phyloP scores from a whole-genome alignment of 2,113 vertebrate genomes.

The Paramormyrops kingsleyae region DNA sequence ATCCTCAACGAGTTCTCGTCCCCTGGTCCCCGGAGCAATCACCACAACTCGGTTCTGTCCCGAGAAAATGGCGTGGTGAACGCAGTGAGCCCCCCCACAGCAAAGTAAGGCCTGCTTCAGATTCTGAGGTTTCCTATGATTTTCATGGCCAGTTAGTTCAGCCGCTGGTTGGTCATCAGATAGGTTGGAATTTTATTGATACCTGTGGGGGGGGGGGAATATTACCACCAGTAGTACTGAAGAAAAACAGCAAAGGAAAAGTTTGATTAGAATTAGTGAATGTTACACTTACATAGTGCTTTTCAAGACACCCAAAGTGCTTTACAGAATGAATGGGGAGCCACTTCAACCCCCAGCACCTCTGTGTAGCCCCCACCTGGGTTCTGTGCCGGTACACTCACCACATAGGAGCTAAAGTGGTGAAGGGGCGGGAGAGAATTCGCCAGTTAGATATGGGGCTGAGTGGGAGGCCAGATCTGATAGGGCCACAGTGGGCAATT shows the following conservation, averaged over 20 bases:
- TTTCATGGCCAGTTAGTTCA: background rate
- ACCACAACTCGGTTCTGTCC: conserved; percentile 56
- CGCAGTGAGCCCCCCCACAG: conserved; percentile 64
- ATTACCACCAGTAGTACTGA: background rate
- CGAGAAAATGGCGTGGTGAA: conserved; percentile 64
- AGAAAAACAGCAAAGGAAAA: too few species aligned
- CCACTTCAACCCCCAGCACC: too few species aligned
- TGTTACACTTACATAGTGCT: too few species aligned
- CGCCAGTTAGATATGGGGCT: background rate
- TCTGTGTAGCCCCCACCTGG: background rate
- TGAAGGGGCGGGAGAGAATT: background rate
- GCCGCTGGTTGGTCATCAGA: background rate
- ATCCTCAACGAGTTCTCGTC: conserved; percentile 85
- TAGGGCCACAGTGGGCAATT: background rate
- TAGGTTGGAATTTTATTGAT: background rate
- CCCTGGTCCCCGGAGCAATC: conserved; percentile 71
- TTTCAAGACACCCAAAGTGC: too few species aligned
- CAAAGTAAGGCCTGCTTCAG: conserved; percentile 63
- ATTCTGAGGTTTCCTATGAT: background rate
- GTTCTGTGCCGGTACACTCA: background rate
- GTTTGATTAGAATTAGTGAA: too few species aligned
- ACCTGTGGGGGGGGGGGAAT: too few species aligned
- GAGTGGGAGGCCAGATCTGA: background rate
- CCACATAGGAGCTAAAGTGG: background rate
- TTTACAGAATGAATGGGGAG: background rate